phyloP scores from a whole-genome alignment of 2,888 invertebrate species.

The Prostheceraeus crozeri region DNA sequence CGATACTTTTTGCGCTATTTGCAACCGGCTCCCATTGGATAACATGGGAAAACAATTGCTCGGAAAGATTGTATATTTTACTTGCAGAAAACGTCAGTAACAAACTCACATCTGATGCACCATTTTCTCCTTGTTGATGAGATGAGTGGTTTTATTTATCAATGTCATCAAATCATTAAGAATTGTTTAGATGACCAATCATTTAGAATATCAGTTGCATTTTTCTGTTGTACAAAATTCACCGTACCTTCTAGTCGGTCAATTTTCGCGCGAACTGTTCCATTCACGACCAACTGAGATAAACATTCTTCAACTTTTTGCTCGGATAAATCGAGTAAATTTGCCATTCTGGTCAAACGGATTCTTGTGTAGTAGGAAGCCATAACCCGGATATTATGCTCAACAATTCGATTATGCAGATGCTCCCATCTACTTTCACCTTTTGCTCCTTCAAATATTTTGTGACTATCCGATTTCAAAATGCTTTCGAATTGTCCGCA shows the following conservation, averaged over 20 bases:
- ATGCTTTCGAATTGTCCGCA: slow-evolving; percentile 76
- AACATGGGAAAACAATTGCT: too few species aligned
- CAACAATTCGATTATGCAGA: slow-evolving; percentile 86
- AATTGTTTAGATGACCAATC: slow-evolving; percentile 88
- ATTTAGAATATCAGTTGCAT: slow-evolving; percentile 83
- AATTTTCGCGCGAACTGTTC: slow-evolving; percentile 84
- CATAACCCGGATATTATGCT: slow-evolving; percentile 96
- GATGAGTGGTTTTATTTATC: slow-evolving; percentile 88
- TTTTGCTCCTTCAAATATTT: slow-evolving; percentile 53
- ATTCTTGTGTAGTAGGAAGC: slow-evolving; percentile 89
- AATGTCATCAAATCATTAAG: slow-evolving; percentile 82
- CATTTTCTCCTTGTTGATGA: slow-evolving; percentile 94
- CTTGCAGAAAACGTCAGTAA: too few species aligned
- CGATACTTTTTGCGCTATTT: too few species aligned
- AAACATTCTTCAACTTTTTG: slow-evolving; percentile 85
- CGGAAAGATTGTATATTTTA: too few species aligned
- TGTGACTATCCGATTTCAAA: slow-evolving; percentile 61
- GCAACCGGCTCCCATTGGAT: too few species aligned
- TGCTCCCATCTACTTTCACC: slow-evolving; percentile 82
- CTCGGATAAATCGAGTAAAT: slow-evolving; percentile 74
- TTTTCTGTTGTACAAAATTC: slow-evolving; percentile 67
- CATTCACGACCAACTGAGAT: slow-evolving; percentile 69
- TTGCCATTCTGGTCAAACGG: slow-evolving; percentile 71
- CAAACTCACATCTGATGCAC: too few species aligned
- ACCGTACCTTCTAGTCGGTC: slow-evolving; percentile 89